Evolutionary conservation across 2,888 invertebrate genomes (phyloP), one percentile per base, ranked within the genome.

Genomic region (Octonoba sinensis): DNA sequence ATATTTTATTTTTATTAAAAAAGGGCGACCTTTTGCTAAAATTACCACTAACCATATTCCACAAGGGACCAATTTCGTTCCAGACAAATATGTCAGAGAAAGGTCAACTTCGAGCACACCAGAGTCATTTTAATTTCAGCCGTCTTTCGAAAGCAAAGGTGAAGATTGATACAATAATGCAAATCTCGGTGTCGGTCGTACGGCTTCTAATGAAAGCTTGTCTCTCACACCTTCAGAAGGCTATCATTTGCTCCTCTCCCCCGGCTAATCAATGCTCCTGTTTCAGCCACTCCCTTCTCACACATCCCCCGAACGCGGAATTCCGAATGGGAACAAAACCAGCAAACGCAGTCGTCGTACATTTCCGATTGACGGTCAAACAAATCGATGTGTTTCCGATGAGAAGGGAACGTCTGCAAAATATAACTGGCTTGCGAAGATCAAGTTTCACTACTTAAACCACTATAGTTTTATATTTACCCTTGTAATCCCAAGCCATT

Each of bases 321-420:
- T n/a, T 72, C 66, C 72, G 79, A 79, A 79, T 57, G 22, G 60
- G 66, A 79, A 71, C 51, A 36, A 22, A 78, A 71, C 78, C 78
- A 47, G 47, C 65, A 71, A 78, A 66, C 79, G 79, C 60, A 72
- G 60, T 66, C 72, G 67, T 79, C 72, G 73, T 79, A 73, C 67
- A 79, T 79, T 79, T 79, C 66, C 67, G 60, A 73, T 79, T 73
- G 79, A 79, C 79, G 79, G 62, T 62, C 67, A 79, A 73, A 79
- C 72, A 79, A 73, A 79, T 79, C 73, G 73, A 79, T 67, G 62
- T 54, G 47, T 73, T 69, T 13, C 16, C 49, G 24, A 13, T 22
- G 2, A 3, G 11, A 13, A 54, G 73, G 79, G 73, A 46, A 15
- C 62, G 36, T 13, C 18, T 18, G 62, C 36, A 76, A 69, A 76